A percentile compares a stretch with the other conserved stretches of the same genome.
Conservation (phyloP, 2,888 invertebrate species). For the Sisyra nigra region DNA sequence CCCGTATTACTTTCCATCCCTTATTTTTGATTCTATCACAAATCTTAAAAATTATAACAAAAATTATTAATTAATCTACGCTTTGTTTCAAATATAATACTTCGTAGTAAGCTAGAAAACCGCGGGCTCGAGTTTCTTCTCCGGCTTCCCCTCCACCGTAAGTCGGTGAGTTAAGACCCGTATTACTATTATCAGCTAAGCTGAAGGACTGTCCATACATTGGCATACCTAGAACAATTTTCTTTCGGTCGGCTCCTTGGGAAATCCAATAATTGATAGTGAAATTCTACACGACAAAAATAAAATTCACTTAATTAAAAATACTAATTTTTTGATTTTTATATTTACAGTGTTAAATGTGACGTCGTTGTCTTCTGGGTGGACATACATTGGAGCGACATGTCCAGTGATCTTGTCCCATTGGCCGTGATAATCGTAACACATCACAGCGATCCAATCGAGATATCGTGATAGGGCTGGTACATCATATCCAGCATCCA, state of each 20-base stretch:
- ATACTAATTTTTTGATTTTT: not conserved
- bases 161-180: slow-evolving; percentile 56
- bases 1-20: slow-evolving; percentile 65
- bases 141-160: slow-evolving; percentile 83
- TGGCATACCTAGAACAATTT: slow-evolving; percentile 74
- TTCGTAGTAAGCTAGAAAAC: slow-evolving; percentile 80
- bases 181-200: slow-evolving; percentile 45
- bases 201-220: slow-evolving; percentile 84
- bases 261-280: slow-evolving; percentile 77
- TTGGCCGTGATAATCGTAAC: slow-evolving; percentile 82
- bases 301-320: not conserved
- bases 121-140: slow-evolving; percentile 71
- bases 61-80: not conserved
- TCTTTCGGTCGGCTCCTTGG: slow-evolving; percentile 60
- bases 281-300: slow-evolving; percentile 45
- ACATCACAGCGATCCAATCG: slow-evolving; percentile 85
- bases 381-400: slow-evolving; percentile 70
- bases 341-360: slow-evolving; percentile 58
- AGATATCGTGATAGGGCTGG: slow-evolving; percentile 55
- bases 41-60: slow-evolving; percentile 38
- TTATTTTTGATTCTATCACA: slow-evolving; percentile 59
- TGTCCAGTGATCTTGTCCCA: slow-evolving; percentile 87
- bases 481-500: slow-evolving; percentile 75
- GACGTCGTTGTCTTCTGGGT: slow-evolving; percentile 53
- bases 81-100: slow-evolving; percentile 25